phyloP scores from a whole-genome alignment of 2,888 invertebrate genomes.

The Lamellibrachia columna region DNA sequence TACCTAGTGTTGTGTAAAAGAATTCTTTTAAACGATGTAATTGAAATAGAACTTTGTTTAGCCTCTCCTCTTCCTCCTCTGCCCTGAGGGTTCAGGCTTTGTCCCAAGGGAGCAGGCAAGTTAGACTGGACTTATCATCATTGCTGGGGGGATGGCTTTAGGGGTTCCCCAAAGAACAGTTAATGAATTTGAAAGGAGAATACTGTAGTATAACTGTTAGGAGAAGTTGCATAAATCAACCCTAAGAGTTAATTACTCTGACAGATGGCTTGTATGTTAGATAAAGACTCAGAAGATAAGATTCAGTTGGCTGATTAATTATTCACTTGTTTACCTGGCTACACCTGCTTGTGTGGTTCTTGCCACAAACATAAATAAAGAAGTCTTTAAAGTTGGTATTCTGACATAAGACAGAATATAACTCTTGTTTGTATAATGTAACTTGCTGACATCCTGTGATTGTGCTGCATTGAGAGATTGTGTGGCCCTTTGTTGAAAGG shows the following conservation, averaged over 20 bases:
- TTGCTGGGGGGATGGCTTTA: background rate
- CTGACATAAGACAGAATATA: background rate
- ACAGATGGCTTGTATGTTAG: background rate
- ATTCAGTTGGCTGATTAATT: background rate
- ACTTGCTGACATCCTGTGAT: background rate
- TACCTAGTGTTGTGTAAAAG: no score
- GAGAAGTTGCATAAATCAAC: background rate
- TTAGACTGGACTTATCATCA: background rate
- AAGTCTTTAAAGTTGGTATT: background rate
- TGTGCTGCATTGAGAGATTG: background rate
- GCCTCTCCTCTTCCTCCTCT: background rate
- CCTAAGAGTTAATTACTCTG: background rate
- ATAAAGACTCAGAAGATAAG: background rate
- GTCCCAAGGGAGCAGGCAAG: background rate
- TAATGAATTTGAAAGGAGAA: slow-evolving; percentile 5
- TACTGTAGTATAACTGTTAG: background rate
- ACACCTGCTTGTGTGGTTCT: background rate
- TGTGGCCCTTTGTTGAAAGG: background rate
- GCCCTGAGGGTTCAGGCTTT: background rate
- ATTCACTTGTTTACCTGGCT: background rate
- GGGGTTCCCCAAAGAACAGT: background rate
- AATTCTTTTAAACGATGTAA: no score
- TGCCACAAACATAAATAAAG: background rate
- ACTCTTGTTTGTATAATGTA: background rate
- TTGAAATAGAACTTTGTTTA: background rate